Evolutionary conservation across 1,140 invertebrate genomes (phyloP).

Genomic region (Formica selysi): DNA sequence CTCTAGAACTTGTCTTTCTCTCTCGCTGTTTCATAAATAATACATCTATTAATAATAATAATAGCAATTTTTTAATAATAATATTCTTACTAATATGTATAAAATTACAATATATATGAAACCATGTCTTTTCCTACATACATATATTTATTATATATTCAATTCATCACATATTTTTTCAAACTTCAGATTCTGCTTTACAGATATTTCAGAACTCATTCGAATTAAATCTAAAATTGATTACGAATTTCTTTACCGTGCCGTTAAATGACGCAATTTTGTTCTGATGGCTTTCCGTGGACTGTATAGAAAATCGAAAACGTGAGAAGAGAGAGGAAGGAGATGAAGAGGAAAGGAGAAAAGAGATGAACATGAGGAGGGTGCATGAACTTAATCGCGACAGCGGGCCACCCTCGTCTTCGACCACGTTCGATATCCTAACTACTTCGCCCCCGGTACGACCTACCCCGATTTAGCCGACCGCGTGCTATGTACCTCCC

Average conservation of each 20-base stretch:
- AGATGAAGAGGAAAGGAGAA: background rate
- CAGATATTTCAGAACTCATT: background rate
- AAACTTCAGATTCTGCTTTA: background rate
- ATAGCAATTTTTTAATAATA: background rate
- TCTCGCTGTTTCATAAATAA: background rate
- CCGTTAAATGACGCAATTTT: constrained; percentile 51
- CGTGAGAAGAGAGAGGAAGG: background rate
- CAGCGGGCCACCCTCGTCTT: constrained; percentile 44
- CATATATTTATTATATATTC: background rate
- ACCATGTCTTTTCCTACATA: background rate
- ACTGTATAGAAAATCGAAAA: constrained; percentile 51
- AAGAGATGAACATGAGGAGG: too few species aligned
- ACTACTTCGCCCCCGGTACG: constrained; percentile 35
- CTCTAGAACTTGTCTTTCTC: background rate
- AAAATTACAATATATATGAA: background rate
- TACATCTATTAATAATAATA: background rate
- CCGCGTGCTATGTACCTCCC: background rate
- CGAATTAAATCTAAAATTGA: constrained; percentile 34
- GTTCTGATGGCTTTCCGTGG: constrained; percentile 23
- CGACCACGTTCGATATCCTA: constrained; percentile 57
- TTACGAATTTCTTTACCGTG: constrained; percentile 47
- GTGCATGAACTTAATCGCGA: constrained; percentile 43
- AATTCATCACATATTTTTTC: background rate
- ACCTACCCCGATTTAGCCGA: constrained; percentile 53
- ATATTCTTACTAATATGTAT: background rate